Conservation (phyloP, 2,113 vertebrate species). For the Mesoclemmys tuberculata region DNA sequence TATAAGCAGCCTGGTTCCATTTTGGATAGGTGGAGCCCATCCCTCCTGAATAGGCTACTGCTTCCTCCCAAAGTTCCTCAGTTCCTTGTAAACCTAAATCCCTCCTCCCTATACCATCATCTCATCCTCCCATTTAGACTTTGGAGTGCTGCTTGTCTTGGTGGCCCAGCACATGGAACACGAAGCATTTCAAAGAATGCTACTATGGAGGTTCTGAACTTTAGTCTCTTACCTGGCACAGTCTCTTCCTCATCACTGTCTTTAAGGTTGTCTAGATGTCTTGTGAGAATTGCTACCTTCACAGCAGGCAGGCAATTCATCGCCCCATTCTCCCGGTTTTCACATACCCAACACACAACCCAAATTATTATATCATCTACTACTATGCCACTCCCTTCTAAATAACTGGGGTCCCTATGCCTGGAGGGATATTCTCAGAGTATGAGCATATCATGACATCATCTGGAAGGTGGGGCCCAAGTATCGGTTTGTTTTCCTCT, state of each 20-base stretch:
- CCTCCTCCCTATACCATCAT: background rate
- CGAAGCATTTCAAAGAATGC: background rate
- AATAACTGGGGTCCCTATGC: background rate
- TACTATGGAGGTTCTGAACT: background rate
- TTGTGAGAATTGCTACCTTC: background rate
- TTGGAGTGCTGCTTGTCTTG: background rate
- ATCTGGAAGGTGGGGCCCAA: background rate
- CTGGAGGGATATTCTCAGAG: background rate
- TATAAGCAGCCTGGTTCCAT: background rate
- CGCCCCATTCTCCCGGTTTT: background rate
- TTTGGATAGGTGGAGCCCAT: background rate
- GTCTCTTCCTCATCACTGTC: background rate
- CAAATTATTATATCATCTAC: background rate
- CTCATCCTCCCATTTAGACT: background rate
- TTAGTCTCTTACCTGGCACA: background rate
- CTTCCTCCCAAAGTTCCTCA: background rate
- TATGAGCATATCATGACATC: background rate
- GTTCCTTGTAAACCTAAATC: background rate
- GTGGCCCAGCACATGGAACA: background rate
- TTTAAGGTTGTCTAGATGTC: background rate
- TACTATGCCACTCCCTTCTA: background rate
- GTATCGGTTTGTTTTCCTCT: background rate
- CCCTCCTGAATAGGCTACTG: background rate
- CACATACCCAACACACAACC: too few relatives aligned
- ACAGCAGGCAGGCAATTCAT: background rate